Evolutionary conservation across 2,113 vertebrate species (phyloP).

Genomic region (Prinia subflava): DNA sequence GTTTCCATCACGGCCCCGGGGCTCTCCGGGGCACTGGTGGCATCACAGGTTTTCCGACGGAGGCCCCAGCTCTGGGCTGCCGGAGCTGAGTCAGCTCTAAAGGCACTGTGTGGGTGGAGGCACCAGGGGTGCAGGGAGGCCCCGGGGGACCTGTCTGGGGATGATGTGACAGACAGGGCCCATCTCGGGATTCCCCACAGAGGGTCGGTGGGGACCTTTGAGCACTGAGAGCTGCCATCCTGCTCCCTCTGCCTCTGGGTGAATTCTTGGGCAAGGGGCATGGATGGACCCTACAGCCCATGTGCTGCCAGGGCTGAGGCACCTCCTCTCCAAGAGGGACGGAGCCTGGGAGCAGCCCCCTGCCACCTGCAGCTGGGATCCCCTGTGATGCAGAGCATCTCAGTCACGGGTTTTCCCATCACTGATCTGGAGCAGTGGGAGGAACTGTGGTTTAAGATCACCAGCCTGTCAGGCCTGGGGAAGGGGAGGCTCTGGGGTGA

Average conservation of each 20-base stretch:
- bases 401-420: neutral
- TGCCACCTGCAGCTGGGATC: neutral
- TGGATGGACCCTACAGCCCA: neutral
- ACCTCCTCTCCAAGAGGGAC: neutral
- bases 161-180: neutral
- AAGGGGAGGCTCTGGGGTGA: neutral
- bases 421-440: neutral
- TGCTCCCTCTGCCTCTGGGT: rapidly evolving
- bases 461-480: neutral
- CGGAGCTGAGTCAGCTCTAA: conserved; percentile 18
- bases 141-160: neutral
- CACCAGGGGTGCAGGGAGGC: neutral
- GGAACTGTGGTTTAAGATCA: neutral
- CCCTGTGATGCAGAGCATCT: neutral
- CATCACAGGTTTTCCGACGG: neutral
- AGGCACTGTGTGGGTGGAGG: neutral
- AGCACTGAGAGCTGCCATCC: neutral
- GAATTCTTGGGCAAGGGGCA: neutral
- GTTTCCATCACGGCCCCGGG: neutral
- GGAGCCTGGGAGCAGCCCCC: neutral
- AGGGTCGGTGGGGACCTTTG: rapidly evolving
- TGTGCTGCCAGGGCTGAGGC: neutral
- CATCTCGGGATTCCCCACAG: neutral
- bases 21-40: rapidly evolving
- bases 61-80: neutral